Percentiles rank a stretch among this genome's conserved stretches.
phyloP scores from a whole-genome alignment of 2,113 vertebrate genomes.

The Gadus macrocephalus region DNA sequence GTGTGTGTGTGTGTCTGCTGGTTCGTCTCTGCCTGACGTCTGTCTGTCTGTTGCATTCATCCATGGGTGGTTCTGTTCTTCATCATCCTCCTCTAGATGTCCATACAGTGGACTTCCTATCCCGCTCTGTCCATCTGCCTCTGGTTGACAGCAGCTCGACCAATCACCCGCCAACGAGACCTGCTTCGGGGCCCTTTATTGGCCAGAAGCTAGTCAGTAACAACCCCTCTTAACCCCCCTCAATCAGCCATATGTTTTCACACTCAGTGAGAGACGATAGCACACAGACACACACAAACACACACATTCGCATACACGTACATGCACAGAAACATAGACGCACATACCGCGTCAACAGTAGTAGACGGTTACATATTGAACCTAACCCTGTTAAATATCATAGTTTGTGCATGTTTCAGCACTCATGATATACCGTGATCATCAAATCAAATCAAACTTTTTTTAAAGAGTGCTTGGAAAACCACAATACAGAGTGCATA shows the following conservation, averaged over 20 bases:
- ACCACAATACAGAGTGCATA: too few species aligned
- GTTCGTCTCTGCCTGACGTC: slow-evolving; percentile 12
- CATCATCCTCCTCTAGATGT: slow-evolving; percentile 21
- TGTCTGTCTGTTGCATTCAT: slow-evolving; percentile 8
- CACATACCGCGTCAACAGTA: too few species aligned
- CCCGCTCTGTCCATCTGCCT: not conserved
- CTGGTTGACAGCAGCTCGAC: too few species aligned
- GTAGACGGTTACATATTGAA: too few species aligned
- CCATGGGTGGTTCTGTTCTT: not conserved
- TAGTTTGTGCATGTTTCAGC: not conserved
- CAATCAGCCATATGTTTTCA: slow-evolving; percentile 5
- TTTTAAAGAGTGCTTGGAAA: too few species aligned
- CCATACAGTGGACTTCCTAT: not conserved
- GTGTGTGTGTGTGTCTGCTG: not conserved
- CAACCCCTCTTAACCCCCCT: too few species aligned
- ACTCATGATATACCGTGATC: too few species aligned
- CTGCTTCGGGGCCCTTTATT: not conserved
- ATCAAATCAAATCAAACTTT: too few species aligned
- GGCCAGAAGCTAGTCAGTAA: not conserved
- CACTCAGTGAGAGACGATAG: not conserved
- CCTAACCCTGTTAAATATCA: not conserved
- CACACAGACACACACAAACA: not conserved
- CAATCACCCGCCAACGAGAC: too few species aligned
- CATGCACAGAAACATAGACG: not conserved
- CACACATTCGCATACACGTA: not conserved